Evolutionary conservation across 2,113 vertebrate genomes (phyloP), one percentile per base, ranked within the genome.

Genomic region (Muscicapa adusta): DNA sequence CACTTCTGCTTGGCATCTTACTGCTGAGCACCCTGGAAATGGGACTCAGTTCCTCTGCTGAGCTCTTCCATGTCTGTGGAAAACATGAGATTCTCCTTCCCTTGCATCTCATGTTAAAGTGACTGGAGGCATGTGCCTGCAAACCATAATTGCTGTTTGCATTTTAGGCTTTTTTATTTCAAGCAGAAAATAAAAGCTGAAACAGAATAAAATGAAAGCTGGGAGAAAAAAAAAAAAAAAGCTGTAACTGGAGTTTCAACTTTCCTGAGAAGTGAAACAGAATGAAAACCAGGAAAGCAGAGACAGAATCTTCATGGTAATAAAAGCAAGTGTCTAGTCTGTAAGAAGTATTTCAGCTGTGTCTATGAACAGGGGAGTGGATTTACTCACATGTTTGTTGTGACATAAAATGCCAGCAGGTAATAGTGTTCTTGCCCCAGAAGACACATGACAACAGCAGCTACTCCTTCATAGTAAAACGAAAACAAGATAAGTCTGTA

Each of bases 401-500:
- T 98, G 95, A 99, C 97, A 94, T 98, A 99, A 94, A 98, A 65
- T 31, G 98, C 98, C 91, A 99, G 85, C 29, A 98, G 74, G 70
- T 98, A 98, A 95, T 98, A 98, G 87, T 98, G 97, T 65, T 98
- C 96, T 60, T 97, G 96, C n/a, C 99, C 99, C 26, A 99, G 92
- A 22, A 96, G 15, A 28, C 99, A 92, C 98, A 99, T 99, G 65
- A 96, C 6, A 31, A 89, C 84, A 14, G 98, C 98, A 82, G 98
- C 97, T 61, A 93, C 85, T 73, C 96, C 98, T 97, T 99, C 98
- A 38, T 98, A 34, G 74, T 98, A 99, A 97, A 99, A 99, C 71
- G 97, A 98, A 87, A 97, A 95, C 72, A 99, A 97, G 96, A 99
- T 98, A 82, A 99, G 96, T 94, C 95, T 98, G 97, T 99, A 99